A percentile compares a stretch with the other conserved stretches of the same genome.
These are phyloP conservation scores for Aspidapion aeneum DNA, from an alignment of 2,888 invertebrate species.

Conservation along the genomic window DNA sequence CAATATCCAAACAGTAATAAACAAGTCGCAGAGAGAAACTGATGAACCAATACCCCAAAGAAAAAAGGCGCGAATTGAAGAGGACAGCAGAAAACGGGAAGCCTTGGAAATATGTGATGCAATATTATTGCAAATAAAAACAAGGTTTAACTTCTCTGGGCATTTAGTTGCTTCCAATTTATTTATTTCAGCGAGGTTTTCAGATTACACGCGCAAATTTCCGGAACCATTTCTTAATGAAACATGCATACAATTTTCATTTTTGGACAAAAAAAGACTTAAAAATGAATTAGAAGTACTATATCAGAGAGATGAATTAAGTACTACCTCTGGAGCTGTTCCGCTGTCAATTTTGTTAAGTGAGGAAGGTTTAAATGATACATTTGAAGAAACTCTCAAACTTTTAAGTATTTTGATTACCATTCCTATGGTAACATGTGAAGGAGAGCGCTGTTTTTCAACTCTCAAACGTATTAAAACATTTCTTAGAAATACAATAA, in stretches of 20 bases:
- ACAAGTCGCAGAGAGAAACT: background rate
- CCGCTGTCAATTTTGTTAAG: conserved; percentile 12
- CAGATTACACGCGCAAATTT: conserved; percentile 12
- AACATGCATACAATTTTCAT: conserved; percentile 12
- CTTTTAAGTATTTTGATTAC: conserved; percentile 1
- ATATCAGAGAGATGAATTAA: conserved; percentile 16
- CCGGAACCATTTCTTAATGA: conserved; percentile 14
- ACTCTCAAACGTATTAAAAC: conserved; percentile 1
- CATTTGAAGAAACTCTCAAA: background rate
- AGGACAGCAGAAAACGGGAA: conserved; percentile 13
- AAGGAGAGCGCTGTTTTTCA: conserved; percentile 2
- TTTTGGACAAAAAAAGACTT: conserved; percentile 15
- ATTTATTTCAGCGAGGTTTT: conserved; percentile 14
- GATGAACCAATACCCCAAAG: background rate
- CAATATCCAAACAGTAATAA: conserved; percentile 18
- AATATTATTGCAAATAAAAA: conserved; percentile 13
- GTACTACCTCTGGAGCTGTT: conserved; percentile 14
- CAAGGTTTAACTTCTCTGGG: conserved; percentile 13
- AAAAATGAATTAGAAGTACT: conserved; percentile 19
- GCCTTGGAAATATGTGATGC: conserved; percentile 18
- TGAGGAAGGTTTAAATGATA: conserved; percentile 2
- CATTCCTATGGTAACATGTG: background rate
- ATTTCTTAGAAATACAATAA: background rate
- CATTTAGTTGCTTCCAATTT: conserved; percentile 13
- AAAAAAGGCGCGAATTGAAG: conserved; percentile 15